Evolutionary conservation across 2,113 vertebrate species (phyloP), one percentile per base, ranked within the genome.

Genomic region (Nanorana parkeri): DNA sequence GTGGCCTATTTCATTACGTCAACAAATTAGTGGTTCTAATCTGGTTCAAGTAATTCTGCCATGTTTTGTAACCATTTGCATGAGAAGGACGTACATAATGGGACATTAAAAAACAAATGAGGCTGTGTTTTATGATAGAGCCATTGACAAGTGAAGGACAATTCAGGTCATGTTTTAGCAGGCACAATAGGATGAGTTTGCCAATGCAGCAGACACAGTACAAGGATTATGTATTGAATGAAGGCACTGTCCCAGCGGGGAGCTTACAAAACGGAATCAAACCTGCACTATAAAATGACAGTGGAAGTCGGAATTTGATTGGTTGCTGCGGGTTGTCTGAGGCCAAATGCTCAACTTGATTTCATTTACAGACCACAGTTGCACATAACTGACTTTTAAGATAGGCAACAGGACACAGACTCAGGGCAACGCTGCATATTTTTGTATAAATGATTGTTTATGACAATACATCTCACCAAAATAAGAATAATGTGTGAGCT

Each of bases 161-260:
- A 26, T 41, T 54, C 47, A 24, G 17, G 68, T 51, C 47, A 55
- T 72, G 51, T 28, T 55, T 47, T 55, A 72, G 10, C 23, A 54
- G 21, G 24, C 2, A 72, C 68, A 72, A 55, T 55, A 20, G 51
- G 51, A 28, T 55, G 68, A 72, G 24, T 54, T 54, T 54, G 23
- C 51, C 51, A 71, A 71, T 71, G 2, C 68, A 20, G 16, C 17
- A 28, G 51, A 17, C 23, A 72, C 51, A 72, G 52, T 55, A 13
- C 24, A 5, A 28, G 68, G 68, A 55, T 72, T 55, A 72, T 72
- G 41, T 72, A 19, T 20, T 54, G 68, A 52, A 47, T 24, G 68
- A 41, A 54, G 55, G 17, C 17, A 13, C 23, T 28, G 68, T 28
- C 23, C 23, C 51, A 51, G 51, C 41, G 23, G 67, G 21, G 32